Evolutionary conservation across 2,113 vertebrate species (phyloP).

Genomic region (Gobio gobio): DNA sequence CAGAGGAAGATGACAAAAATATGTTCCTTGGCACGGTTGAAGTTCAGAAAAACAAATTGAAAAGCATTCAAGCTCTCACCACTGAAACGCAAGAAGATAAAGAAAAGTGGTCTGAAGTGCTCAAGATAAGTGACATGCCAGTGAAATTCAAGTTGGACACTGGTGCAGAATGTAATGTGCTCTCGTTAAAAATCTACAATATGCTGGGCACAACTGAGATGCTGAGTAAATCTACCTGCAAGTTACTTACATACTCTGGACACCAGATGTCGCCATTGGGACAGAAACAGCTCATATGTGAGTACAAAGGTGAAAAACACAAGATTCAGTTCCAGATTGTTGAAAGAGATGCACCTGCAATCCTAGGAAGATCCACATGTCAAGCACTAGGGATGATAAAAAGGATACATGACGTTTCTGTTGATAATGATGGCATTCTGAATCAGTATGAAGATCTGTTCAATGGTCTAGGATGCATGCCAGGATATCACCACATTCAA

Average conservation of each 20-base stretch:
- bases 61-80: not conserved
- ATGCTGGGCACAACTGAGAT: not conserved
- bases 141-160: not conserved
- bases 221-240: not conserved
- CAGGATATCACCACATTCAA: not conserved
- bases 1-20: not conserved
- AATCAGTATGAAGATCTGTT: constrained; percentile 33
- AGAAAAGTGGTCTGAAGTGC: not conserved
- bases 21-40: too few relatives aligned
- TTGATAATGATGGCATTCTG: constrained; percentile 14
- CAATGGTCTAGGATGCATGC: constrained; percentile 22
- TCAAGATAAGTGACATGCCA: not conserved
- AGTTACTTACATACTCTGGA: not conserved
- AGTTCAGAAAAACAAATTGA: not conserved
- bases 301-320: not conserved
- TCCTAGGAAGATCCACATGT: constrained; percentile 21
- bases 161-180: constrained; percentile 7
- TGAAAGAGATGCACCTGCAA: constrained; percentile 1
- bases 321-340: not conserved
- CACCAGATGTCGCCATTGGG: constrained; percentile 16
- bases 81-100: not conserved
- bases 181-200: not conserved
- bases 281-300: not conserved
- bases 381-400: constrained; percentile 18
- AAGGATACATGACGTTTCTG: not conserved